A percentile compares a stretch with the other conserved stretches of the same genome.
Evolutionary conservation across 35 echinoderm and acorn worm species (phyloP).

Genomic region (Ptychodera flava): DNA sequence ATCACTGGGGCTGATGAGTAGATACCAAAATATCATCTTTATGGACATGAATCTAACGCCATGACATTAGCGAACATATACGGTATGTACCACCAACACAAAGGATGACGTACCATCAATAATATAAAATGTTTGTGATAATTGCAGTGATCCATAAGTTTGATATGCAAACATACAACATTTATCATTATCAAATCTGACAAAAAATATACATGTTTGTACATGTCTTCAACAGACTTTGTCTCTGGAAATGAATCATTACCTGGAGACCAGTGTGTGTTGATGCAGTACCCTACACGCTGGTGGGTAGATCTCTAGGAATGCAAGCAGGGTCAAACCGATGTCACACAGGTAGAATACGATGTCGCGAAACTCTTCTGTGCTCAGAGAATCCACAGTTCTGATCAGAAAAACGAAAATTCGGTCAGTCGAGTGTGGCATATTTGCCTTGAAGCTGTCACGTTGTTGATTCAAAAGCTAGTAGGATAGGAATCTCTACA

Average conservation of each 20-base stretch:
- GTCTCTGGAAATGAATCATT: too few species aligned
- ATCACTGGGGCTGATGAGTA: too few species aligned
- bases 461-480: too few species aligned
- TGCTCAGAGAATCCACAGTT: background rate
- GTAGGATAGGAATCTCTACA: too few species aligned
- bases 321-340: conserved; percentile 50
- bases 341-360: conserved; percentile 64
- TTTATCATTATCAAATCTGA: too few species aligned
- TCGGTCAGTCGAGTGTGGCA: too few species aligned
- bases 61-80: background rate
- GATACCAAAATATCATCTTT: too few species aligned
- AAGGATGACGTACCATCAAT: background rate
- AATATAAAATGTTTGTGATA: background rate
- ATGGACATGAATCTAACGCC: background rate
- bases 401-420: too few species aligned
- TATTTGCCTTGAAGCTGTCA: too few species aligned
- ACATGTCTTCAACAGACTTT: too few species aligned
- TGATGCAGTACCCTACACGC: conserved; percentile 37
- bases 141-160: background rate
- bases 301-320: conserved; percentile 70
- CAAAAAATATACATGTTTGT: too few species aligned
- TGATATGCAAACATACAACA: too few species aligned
- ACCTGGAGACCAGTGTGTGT: conserved; percentile 53
- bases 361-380: conserved; percentile 52
- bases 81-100: background rate